Base-by-base conservation (phyloP, 2,113 vertebrate species). In the Etheostoma cragini region DNA sequence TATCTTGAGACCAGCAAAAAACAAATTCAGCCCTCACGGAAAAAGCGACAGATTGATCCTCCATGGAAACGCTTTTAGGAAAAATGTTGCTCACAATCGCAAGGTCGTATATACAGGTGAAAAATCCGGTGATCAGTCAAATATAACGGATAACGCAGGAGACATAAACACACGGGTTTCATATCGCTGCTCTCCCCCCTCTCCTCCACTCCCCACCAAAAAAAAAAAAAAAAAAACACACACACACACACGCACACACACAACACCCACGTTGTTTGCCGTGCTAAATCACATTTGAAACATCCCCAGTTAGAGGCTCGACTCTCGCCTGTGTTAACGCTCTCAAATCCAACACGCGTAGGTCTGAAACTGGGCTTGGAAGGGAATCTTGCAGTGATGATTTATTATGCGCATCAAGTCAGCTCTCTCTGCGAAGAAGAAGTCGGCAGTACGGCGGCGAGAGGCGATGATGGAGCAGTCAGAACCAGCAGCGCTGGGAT, bases 231-330 rank as follows among this genome's bases (percentile, higher is more conserved):
- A 54, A 3, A 65, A 24, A 47, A 26, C 68, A 1, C 52, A 30
- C 84, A 30, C 45, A 13, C 70, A 17, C 76, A 8, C 50, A 15
- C 73, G 2, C 60, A 33, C 76, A 17, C 84, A 70, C 88, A 85
- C 90, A 88, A 91, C 91, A 93, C 92, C 93, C 93, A 93, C 93
- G 91, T 91, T 93, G 91, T 89, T 91, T 80, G 82, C 88, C 14
- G 88, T 35, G 78, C 80, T 69, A 86, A 86, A 89, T 91, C 87
- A 88, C 89, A 91, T 91, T 80, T 76, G 85, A 83, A 87, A 87
- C 87, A 78, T 87, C 70, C 82, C 67, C 58, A 53, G 54, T 79
- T 57, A 53, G 64, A 88, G 72, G 82, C 67, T 81, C 71, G 65
- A 76, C 76, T 75, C 77, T 84, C 50, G 76, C 62, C 81, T 33